phyloP scores from a whole-genome alignment of 2,113 vertebrate species.

The Tychaedon coryphoeus region DNA sequence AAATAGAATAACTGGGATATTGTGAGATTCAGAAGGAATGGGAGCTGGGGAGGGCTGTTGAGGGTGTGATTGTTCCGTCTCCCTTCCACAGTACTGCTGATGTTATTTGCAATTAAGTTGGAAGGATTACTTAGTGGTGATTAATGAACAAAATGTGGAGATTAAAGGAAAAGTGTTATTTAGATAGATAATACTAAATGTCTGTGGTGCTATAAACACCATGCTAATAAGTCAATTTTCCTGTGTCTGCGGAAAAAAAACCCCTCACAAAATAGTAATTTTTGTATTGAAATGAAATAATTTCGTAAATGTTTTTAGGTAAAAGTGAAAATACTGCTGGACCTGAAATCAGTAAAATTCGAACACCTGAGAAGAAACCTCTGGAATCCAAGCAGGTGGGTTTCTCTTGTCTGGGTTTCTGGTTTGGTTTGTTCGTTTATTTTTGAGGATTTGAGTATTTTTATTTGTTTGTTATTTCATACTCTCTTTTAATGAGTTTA shows the following conservation, averaged over 20 bases:
- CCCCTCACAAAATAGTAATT: neutral
- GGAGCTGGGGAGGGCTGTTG: neutral
- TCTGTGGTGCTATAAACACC: neutral
- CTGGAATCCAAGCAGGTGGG: constrained; percentile 84
- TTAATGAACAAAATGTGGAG: neutral
- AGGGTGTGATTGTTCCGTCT: neutral
- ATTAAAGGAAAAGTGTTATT: neutral
- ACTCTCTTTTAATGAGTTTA: neutral
- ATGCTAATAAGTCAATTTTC: neutral
- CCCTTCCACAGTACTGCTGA: neutral
- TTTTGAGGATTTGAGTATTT: too few relatives aligned
- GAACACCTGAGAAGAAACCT: constrained; percentile 91
- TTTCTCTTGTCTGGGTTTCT: neutral
- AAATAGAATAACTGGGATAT: neutral
- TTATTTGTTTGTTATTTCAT: neutral
- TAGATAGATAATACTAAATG: neutral
- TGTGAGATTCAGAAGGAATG: neutral
- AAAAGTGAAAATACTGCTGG: constrained; percentile 88
- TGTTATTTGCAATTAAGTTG: neutral
- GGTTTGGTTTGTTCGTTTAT: neutral
- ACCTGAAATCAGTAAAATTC: constrained; percentile 87
- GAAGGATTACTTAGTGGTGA: neutral
- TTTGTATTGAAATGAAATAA: neutral
- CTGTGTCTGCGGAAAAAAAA: neutral
- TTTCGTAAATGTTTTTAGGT: constrained; percentile 73